These are phyloP conservation scores for Antennarius striatus DNA, from an alignment of 2,113 vertebrate genomes.

Conservation along the genomic window DNA sequence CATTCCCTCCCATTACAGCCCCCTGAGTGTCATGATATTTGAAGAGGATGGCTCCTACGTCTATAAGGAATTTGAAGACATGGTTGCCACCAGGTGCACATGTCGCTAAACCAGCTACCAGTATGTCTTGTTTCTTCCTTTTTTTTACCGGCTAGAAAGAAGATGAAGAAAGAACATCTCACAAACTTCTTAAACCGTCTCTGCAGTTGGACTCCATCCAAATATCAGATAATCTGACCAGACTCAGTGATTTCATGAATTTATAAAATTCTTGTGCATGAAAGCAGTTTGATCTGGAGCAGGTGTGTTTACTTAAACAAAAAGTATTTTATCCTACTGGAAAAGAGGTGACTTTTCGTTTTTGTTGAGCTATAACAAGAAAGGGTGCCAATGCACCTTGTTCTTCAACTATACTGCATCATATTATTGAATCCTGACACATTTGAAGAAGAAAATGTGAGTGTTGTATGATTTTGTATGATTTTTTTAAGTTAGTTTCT, in stretches of 20 bases:
- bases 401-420: constrained; percentile 35
- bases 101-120: constrained; percentile 81
- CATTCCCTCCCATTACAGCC: constrained; percentile 89
- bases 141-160: constrained; percentile 34
- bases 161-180: constrained; percentile 6
- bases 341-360: constrained; percentile 51
- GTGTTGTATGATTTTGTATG: constrained; percentile 40
- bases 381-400: constrained; percentile 33
- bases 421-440: constrained; percentile 39
- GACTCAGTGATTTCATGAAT: constrained; percentile 54
- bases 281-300: constrained; percentile 60
- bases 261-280: constrained; percentile 48
- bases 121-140: constrained; percentile 10
- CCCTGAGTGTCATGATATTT: constrained; percentile 89
- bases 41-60: constrained; percentile 90
- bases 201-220: constrained; percentile 21
- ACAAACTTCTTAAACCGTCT: constrained; percentile 8
- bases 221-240: constrained; percentile 37
- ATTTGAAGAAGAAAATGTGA: constrained; percentile 37
- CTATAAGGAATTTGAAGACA: constrained; percentile 94
- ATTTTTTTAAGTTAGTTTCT: constrained; percentile 70
- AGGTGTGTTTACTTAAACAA: constrained; percentile 68
- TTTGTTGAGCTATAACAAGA: constrained; percentile 38
- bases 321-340: constrained; percentile 64
- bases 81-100: constrained; percentile 93